Evolutionary conservation across 2,888 invertebrate genomes (phyloP).

Genomic region (Nebria salina): DNA sequence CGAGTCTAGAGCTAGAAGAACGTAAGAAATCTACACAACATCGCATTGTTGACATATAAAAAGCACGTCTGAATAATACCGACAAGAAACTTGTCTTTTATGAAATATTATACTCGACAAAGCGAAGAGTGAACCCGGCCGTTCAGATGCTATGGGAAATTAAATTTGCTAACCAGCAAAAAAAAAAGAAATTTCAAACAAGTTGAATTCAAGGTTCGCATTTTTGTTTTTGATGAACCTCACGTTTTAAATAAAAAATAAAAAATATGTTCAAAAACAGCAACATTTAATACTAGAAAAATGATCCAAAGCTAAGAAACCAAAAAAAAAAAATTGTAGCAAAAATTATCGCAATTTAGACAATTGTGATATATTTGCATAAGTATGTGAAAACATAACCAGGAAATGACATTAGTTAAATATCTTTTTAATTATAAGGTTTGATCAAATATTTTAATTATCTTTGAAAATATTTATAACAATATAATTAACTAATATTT

Average conservation of each 20-base stretch:
- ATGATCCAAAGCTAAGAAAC: no score
- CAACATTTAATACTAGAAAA: not conserved
- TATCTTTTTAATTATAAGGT: no score
- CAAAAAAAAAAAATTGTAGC: no score
- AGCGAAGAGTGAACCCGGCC: not conserved
- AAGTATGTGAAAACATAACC: no score
- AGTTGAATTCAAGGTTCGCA: not conserved
- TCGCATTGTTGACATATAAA: constrained; percentile 29
- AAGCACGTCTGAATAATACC: constrained; percentile 25
- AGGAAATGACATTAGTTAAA: no score
- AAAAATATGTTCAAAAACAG: not conserved
- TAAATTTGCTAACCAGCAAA: constrained; percentile 2
- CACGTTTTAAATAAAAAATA: not conserved
- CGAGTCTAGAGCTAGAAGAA: not conserved
- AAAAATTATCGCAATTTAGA: no score
- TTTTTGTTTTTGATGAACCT: not conserved
- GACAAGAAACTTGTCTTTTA: constrained; percentile 28
- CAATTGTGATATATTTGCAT: no score
- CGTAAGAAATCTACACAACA: constrained; percentile 2
- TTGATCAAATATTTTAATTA: no score
- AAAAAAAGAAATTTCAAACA: not conserved
- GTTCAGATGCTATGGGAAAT: constrained; percentile 13
- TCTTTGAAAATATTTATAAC: no score
- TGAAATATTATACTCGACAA: constrained; percentile 27
- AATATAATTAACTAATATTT: no score